Base-by-base conservation (phyloP, 2,888 invertebrate genomes). In the Alsophila aescularia region DNA sequence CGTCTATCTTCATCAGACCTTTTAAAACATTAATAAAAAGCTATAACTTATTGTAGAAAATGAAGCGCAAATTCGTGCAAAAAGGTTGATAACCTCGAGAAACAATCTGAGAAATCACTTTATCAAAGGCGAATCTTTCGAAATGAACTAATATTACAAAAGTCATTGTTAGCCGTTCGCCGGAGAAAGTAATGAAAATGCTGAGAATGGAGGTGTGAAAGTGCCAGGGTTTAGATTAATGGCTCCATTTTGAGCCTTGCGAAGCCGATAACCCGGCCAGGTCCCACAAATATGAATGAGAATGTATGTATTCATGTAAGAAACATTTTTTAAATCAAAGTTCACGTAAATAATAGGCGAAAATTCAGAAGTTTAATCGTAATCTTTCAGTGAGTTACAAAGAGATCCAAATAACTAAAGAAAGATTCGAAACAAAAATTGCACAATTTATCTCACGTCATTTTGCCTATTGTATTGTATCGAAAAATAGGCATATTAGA, bases 101-200 rank as follows among this genome's bases (percentile, higher is more conserved):
- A 39, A 55, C 34, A 39, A 44, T 49, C 14, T 7, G 12, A 29
- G 42, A 49, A 34, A 49, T 54, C 34, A 35, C 27, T 55, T 55
- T 55, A 49, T 27, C 40, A 34, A 44, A 49, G 35, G n/a, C 18
- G 44, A 54, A 47, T 56, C 51, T 52, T 49, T 50, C 10, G 31
- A 52, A 52, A 45, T 47, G 27, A 41, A 52, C 50, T 36, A 47
- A 45, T 45, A 51, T 42, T 44, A 52, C 31, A 35, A 29, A 56
- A 49, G 53, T 59, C 57, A 55, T 64, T 64, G 64, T 64, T 57
- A 51, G 48, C 56, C 50, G 37, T 54, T 56, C 63, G 67, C 63
- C 64, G 66, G 76, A 72, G 85, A 85, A 85, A 85, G 86, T 81
- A 62, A 67, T 78, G 73, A 72, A 81, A 85, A 80, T 75, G 77